Evolutionary conservation across 1,140 invertebrate genomes (phyloP), one percentile per base, ranked within the genome.

Genomic region (Macrocentrus cingulum): DNA sequence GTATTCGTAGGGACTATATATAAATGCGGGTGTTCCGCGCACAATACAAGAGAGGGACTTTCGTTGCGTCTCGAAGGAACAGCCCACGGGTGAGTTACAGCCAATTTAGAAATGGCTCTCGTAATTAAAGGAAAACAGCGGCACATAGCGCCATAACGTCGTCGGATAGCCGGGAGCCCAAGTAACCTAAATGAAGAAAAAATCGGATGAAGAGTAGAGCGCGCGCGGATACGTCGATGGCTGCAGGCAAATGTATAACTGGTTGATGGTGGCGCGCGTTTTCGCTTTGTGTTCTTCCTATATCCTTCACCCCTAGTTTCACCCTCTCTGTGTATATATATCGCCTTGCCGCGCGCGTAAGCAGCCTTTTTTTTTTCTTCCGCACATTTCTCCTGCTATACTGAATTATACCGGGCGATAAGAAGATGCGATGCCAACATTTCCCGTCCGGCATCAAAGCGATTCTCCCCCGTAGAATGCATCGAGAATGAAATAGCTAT

Each of bases 81-180:
- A 51, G 52, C 42, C 41, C 37, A 57, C 39, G 39, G 59, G 61
- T 67, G 68, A 70, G 62, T 68, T 66, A 70, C 63, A 51, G 63
- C 63, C 66, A 70, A 72, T 70, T 72, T 68, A 56, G 56, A 66
- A 68, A 71, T 67, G 64, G 53, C 65, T 51, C 59, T 61, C 48
- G 55, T 61, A 64, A 64, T 64, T 64, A 64, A 64, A 64, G 56
- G 46, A 56, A 64, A 61, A 59, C 59, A 52, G 34, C 19, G 20
- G 8, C n/a, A 49, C 9, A 19, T 42, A 54, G 37, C 44, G 49
- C 16, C 2, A 20, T 16, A 36, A 15, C 22, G 23, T 34, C 45
- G 16, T 19, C 36, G 49, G 49, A 61, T 61, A 37, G 56, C 49
- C 54, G 42, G 46, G 52, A 49, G 45, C 20, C 46, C 51, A 16